Evolutionary conservation across 2,113 vertebrate species (phyloP), one percentile per base, ranked within the genome.

Genomic region (Indri indri): DNA sequence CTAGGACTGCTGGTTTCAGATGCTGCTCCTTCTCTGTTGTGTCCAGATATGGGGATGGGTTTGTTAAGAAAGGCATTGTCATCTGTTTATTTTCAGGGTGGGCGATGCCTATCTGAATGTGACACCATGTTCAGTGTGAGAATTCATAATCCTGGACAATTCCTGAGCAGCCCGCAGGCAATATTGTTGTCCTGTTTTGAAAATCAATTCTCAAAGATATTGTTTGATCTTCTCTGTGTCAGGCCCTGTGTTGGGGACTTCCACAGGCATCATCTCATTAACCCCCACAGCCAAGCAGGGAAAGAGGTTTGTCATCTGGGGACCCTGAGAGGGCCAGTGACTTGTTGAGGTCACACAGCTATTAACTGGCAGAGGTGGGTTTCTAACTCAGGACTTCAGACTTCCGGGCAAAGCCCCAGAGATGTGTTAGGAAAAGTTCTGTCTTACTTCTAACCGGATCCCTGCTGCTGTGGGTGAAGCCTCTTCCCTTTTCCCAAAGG

Each of bases 51-150:
- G 54, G 34, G 50, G 59, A 23, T 0, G 0, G 17, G 37, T 71
- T 83, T 88, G 45, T 65, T 57, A 10, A 70, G 70, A 42, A 40
- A 57, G n/a, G 27, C 3, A 1, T 47, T 73, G 59, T 20, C 30
- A 1, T 27, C 47, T 40, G 2, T 65, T 79, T 77, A 2, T 66
- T 32, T 74, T 37, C 82, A 66, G 76, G 12, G 22, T 34, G 25
- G 22, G 25, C 0, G 0, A 20, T 27, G 8, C 25, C 71, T 70
- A 1, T 32, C 61, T n/a, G 30, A 45, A 20, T 6, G 1, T 12
- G 23, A 23, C 9, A 0, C 7, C 42, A 50, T 4, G 1, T 40
- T 82, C 52, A 8, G 22, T 25, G 47, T 61, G 74, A 70, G 50
- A 76, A 37, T 59, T n/a, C 22, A 27, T 8, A 17, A 17, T 79